phyloP scores from a whole-genome alignment of 2,888 invertebrate genomes.

The Ditylenchus weischeri region DNA sequence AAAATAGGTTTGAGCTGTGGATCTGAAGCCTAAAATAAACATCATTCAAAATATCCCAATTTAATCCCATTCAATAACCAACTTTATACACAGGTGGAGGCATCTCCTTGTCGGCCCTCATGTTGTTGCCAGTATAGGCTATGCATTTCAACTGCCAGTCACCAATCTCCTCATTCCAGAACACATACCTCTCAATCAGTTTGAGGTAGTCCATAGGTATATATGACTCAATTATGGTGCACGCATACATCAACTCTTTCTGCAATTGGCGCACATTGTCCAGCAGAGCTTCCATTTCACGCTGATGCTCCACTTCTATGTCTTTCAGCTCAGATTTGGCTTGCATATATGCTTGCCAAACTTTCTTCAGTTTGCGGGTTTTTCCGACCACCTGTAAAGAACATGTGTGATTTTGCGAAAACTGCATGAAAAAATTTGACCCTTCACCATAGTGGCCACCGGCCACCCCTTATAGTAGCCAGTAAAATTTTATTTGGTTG shows the following conservation, averaged over 20 bases:
- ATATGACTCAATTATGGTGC: slow-evolving; percentile 83
- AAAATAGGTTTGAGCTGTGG: slow-evolving; percentile 37
- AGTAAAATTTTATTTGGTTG: too few species aligned
- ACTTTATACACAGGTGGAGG: slow-evolving; percentile 26
- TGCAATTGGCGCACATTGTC: slow-evolving; percentile 86
- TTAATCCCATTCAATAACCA: background rate
- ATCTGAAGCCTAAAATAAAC: slow-evolving; percentile 25
- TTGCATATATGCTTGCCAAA: slow-evolving; percentile 69
- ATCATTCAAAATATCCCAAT: background rate
- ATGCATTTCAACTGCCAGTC: slow-evolving; percentile 97
- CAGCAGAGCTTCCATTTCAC: slow-evolving; percentile 91
- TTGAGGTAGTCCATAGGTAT: slow-evolving; percentile 91
- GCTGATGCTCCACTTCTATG: slow-evolving; percentile 83
- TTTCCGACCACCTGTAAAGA: slow-evolving; percentile 1
- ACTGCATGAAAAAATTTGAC: too few species aligned
- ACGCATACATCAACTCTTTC: slow-evolving; percentile 83
- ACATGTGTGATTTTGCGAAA: too few species aligned
- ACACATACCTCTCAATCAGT: slow-evolving; percentile 68
- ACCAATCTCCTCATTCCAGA: slow-evolving; percentile 96
- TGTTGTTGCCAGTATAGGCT: slow-evolving; percentile 97
- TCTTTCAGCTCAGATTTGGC: slow-evolving; percentile 65
- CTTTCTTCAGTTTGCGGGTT: slow-evolving; percentile 26
- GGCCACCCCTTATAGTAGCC: too few species aligned
- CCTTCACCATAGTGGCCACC: background rate
- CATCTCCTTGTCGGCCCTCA: slow-evolving; percentile 65